Base-by-base conservation (phyloP, 2,113 vertebrate genomes). In the Plotosus lineatus region DNA sequence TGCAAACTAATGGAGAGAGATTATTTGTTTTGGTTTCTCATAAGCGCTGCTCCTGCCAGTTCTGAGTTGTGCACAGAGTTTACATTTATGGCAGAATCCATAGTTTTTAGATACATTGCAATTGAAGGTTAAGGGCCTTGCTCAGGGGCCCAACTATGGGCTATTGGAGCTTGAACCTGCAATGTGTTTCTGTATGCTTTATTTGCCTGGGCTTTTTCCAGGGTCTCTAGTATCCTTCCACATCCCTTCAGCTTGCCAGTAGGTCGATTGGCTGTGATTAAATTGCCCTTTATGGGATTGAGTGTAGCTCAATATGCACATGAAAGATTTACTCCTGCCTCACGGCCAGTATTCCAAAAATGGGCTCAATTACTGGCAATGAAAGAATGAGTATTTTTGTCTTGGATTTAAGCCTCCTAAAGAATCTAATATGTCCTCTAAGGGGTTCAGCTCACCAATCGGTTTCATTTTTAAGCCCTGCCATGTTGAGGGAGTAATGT, bases 1-100 rank as follows among this genome's bases (percentile, higher is more conserved):
- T 23, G 42, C 79, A 78, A 85, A 85, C 50, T 78, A 28, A 5
- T 75, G 17, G 26, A 12, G 50, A 23, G 21, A 42, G 63, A 66
- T 19, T 33, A 78, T 56, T 74, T 28, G 19, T 11, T 58, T 44
- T 51, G 31, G 6, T n/a, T 31, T 28, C 48, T 48, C 12, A 23
- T 51, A 40, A 40, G 19, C 15, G 28, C 61, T 65, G 3, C 36
- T n/a, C n/a, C n/a, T 38, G 61, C 61, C 36, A 23, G 36, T 23
- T 65, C 19, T 65, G 61, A 10, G 61, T 33, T 36, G 17, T 38
- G 2, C 40, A 5, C 3, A 2, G 36, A 65, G 33, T 11, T 40
- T 65, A n/a, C n/a, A n/a, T n/a, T n/a, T n/a, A n/a, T n/a, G n/a
- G n/a, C n/a, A n/a, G n/a, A n/a, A n/a, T n/a, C n/a, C n/a, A n/a